These are phyloP conservation scores for Perca flavescens DNA, from an alignment of 2,113 vertebrate genomes.

Conservation along the genomic window DNA sequence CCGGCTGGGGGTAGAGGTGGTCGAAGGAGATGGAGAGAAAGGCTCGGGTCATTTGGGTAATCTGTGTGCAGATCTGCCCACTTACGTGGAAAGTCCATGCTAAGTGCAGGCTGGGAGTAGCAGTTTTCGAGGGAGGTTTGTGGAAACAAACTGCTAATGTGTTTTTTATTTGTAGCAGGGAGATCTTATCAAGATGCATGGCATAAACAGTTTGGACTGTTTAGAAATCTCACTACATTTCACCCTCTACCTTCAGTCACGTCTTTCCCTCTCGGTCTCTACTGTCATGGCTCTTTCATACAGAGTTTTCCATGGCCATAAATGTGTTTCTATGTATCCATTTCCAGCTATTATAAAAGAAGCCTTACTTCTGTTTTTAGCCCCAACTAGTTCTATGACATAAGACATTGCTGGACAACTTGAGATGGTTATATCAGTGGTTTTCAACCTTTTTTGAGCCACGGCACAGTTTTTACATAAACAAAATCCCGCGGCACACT, in stretches of 20 bases:
- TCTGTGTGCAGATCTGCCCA: conserved; percentile 75
- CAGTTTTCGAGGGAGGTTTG: conserved; percentile 58
- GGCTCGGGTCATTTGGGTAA: conserved; percentile 70
- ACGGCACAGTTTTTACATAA: no score
- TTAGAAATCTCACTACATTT: conserved; percentile 57
- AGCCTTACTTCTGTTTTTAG: not conserved
- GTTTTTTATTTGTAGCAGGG: conserved; percentile 79
- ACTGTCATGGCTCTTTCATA: not conserved
- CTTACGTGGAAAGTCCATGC: conserved; percentile 62
- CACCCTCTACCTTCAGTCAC: conserved; percentile 25
- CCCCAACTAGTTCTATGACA: not conserved
- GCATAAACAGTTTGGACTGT: conserved; percentile 76
- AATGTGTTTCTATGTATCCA: not conserved
- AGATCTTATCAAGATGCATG: conserved; percentile 73
- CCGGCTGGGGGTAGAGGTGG: conserved; percentile 43
- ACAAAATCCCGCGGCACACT: no score
- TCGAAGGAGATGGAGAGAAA: conserved; percentile 47
- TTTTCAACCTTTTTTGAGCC: no score
- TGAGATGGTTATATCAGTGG: not conserved
- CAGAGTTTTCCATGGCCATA: conserved; percentile 13
- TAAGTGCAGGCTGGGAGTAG: conserved; percentile 69
- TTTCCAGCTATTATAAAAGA: not conserved
- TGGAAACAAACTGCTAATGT: conserved; percentile 82
- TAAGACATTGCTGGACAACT: no score
- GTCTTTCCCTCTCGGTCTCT: conserved; percentile 9